Percentiles rank a stretch among this genome's conserved stretches.
Evolutionary conservation across 2,888 invertebrate species (phyloP).

Genomic region (Zaprionus obscuricornis): DNA sequence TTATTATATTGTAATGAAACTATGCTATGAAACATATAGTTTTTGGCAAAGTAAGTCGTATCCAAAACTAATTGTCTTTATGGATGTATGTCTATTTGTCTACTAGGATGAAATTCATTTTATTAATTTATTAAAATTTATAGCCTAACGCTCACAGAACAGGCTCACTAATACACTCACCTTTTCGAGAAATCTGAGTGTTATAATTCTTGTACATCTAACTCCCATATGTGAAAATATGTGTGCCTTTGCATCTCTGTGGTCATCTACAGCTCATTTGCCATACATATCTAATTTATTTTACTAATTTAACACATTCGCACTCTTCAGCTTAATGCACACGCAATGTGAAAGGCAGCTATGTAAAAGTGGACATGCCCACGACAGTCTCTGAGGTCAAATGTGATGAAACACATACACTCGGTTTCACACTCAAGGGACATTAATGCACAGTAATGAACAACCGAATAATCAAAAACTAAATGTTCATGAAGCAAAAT

Average conservation of each 20-base stretch:
- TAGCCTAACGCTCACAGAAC: conserved; percentile 52
- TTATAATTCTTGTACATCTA: no score
- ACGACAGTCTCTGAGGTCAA: conserved; percentile 37
- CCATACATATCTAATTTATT: conserved; percentile 67
- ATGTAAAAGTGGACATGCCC: conserved; percentile 44
- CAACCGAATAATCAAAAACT: conserved; percentile 76
- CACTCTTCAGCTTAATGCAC: conserved; percentile 65
- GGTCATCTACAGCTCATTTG: conserved; percentile 33
- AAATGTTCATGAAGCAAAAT: conserved; percentile 51
- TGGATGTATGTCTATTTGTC: neutral
- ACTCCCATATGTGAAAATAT: no score
- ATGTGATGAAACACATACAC: conserved; percentile 20
- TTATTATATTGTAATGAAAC: no score
- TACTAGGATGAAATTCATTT: conserved; percentile 57
- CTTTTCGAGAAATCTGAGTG: no score
- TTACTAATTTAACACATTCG: conserved; percentile 71
- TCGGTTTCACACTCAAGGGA: conserved; percentile 56
- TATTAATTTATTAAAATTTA: conserved; percentile 76
- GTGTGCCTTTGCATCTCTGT: conserved; percentile 6
- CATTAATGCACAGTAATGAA: conserved; percentile 68
- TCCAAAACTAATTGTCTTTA: conserved; percentile 43
- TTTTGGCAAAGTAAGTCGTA: no score
- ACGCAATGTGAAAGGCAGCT: conserved; percentile 25
- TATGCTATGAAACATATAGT: no score
- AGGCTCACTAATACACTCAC: conserved; percentile 1